A percentile compares a stretch with the other conserved stretches of the same genome.
phyloP scores from a whole-genome alignment of 2,888 invertebrate species.

The Tholera decimalis region DNA sequence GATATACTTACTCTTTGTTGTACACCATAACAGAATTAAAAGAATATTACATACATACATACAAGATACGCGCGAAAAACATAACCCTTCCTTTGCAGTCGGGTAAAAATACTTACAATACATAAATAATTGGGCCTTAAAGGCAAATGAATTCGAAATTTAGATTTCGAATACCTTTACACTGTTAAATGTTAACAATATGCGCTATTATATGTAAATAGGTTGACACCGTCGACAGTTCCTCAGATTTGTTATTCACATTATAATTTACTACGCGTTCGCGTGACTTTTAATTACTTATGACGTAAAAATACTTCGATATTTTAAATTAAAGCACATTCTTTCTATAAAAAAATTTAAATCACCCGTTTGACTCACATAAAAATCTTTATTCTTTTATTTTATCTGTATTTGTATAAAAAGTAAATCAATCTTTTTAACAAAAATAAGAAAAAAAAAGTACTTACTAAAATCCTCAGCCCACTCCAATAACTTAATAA shows the following conservation, averaged over 20 bases:
- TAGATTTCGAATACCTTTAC: too few relatives aligned
- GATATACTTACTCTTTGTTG: too few relatives aligned
- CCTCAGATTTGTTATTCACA: slow-evolving; percentile 40
- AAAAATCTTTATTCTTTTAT: not conserved
- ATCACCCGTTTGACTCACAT: not conserved
- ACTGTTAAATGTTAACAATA: slow-evolving; percentile 47
- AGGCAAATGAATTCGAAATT: slow-evolving; percentile 31
- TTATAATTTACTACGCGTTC: not conserved
- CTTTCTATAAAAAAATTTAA: rapidly evolving
- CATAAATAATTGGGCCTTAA: slow-evolving; percentile 24
- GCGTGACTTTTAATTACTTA: not conserved
- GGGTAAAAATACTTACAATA: slow-evolving; percentile 27
- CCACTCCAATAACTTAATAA: slow-evolving; percentile 70
- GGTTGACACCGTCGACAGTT: slow-evolving; percentile 27
- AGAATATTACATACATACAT: too few relatives aligned
- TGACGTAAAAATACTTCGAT: not conserved
- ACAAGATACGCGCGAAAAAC: too few relatives aligned
- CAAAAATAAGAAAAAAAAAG: slow-evolving; percentile 28
- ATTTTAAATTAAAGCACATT: not conserved
- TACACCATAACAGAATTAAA: too few relatives aligned
- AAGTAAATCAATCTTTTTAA: not conserved
- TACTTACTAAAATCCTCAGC: slow-evolving; percentile 72
- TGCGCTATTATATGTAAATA: slow-evolving; percentile 64
- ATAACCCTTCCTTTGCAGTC: too few relatives aligned
- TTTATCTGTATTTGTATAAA: not conserved